Conservation (phyloP, 2,113 vertebrate species). For the Calypte anna region DNA sequence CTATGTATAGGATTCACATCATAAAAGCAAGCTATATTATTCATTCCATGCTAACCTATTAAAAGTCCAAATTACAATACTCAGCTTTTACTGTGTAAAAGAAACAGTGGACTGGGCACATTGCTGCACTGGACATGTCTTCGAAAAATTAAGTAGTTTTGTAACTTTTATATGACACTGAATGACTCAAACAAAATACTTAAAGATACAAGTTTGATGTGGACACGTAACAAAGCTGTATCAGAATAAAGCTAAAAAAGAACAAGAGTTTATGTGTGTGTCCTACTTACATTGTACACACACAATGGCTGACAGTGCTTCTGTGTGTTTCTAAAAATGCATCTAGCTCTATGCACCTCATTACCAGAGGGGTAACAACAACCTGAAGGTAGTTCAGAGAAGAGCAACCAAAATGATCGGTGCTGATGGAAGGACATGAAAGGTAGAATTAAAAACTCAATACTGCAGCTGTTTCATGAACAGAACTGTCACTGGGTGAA, state of each 20-base stretch:
- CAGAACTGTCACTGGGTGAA: not conserved
- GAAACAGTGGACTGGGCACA: not conserved
- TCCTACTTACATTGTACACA: not conserved
- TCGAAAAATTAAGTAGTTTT: not conserved
- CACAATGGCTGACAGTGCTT: not conserved
- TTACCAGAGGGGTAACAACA: not conserved
- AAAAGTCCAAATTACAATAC: not conserved
- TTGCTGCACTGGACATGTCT: not conserved
- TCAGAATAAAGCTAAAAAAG: not conserved
- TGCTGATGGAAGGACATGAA: slow-evolving; percentile 6
- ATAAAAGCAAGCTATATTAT: not conserved
- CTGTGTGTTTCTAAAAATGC: slow-evolving; percentile 9
- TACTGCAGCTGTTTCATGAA: not conserved
- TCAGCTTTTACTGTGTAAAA: not conserved
- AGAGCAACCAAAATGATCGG: slow-evolving; percentile 17
- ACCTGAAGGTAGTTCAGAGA: slow-evolving; percentile 1
- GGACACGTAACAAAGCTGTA: not conserved
- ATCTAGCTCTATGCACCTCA: not conserved
- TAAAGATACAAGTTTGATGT: not conserved
- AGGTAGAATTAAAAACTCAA: slow-evolving; percentile 14
- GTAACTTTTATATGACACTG: not conserved
- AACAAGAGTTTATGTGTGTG: not conserved
- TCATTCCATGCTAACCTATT: not conserved
- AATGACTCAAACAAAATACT: not conserved
- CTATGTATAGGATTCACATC: not conserved